These are phyloP conservation scores for Atta colombica DNA, from an alignment of 1,140 invertebrate genomes.

Conservation along the genomic window DNA sequence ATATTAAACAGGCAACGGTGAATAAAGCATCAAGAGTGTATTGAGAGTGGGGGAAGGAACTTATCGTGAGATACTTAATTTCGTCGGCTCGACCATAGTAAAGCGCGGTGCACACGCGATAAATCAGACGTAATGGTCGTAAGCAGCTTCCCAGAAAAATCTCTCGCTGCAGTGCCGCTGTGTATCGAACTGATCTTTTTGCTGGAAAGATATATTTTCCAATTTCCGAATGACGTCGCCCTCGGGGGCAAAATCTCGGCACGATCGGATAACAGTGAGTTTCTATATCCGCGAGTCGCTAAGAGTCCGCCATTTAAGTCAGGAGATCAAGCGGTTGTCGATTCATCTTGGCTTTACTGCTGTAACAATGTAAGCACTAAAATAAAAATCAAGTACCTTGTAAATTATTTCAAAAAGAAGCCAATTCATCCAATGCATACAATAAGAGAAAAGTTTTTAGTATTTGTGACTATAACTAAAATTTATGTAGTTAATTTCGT, in stretches of 20 bases:
- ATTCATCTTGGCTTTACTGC: conserved; percentile 61
- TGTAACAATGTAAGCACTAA: conserved; percentile 16
- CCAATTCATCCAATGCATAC: neutral
- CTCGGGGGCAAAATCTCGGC: conserved; percentile 62
- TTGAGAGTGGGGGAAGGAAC: conserved; percentile 43
- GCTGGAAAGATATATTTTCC: conserved; percentile 74
- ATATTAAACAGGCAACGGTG: conserved; percentile 60
- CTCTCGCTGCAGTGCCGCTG: conserved; percentile 42
- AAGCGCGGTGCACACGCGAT: conserved; percentile 64
- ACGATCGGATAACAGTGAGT: conserved; percentile 71
- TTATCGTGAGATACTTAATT: conserved; percentile 74
- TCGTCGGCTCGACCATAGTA: conserved; percentile 33
- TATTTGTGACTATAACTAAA: too few relatives aligned
- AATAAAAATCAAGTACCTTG: conserved; percentile 55
- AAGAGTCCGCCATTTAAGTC: conserved; percentile 67
- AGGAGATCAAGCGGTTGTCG: conserved; percentile 59
- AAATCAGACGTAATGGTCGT: conserved; percentile 76
- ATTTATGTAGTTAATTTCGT: too few relatives aligned
- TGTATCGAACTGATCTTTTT: conserved; percentile 63
- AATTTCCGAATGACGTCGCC: conserved; percentile 76
- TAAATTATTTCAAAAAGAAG: conserved; percentile 32
- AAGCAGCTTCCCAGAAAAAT: conserved; percentile 77
- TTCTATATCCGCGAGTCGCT: conserved; percentile 68
- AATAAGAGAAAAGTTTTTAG: too few relatives aligned
- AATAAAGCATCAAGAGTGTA: conserved; percentile 38